Evolutionary conservation across 2,797 vertebrate genomes (phyloP).

Genomic region (Pelodytes ibericus): DNA sequence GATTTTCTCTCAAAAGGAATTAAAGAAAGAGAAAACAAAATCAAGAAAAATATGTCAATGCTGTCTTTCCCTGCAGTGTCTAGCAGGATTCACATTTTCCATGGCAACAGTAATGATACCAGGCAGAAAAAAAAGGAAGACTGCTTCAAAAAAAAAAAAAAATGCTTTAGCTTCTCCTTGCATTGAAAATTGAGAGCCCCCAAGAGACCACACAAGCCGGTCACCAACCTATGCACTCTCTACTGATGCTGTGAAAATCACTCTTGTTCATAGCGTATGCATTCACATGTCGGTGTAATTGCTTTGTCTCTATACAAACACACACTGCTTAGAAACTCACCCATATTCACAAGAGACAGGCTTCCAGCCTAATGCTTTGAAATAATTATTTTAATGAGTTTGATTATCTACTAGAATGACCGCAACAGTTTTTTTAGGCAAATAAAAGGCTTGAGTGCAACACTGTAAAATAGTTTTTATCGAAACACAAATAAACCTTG

Average conservation of each 20-base stretch:
- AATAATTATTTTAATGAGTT: conserved; percentile 36
- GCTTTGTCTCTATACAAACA: conserved; percentile 45
- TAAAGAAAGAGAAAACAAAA: neutral
- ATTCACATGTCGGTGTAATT: conserved; percentile 54
- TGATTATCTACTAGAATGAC: conserved; percentile 12
- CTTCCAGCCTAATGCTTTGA: conserved; percentile 43
- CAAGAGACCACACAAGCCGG: conserved; percentile 60
- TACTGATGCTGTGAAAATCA: conserved; percentile 63
- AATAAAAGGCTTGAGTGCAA: conserved; percentile 1
- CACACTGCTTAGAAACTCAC: conserved; percentile 34
- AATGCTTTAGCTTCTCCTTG: conserved; percentile 60
- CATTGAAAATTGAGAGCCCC: conserved; percentile 63
- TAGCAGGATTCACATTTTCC: conserved; percentile 70
- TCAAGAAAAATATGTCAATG: conserved; percentile 61
- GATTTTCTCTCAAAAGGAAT: neutral
- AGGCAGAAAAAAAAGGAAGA: conserved; percentile 58
- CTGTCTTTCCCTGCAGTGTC: conserved; percentile 66
- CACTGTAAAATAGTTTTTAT: too few species aligned
- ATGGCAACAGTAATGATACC: conserved; percentile 76
- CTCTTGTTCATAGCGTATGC: conserved; percentile 54
- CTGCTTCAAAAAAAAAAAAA: conserved; percentile 59
- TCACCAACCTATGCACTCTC: conserved; percentile 51
- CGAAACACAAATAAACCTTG: too few species aligned
- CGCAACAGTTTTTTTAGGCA: conserved; percentile 14
- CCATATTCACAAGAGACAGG: conserved; percentile 20